Conservation (phyloP, 2,888 invertebrate genomes). For the Drosophila sordidula region DNA sequence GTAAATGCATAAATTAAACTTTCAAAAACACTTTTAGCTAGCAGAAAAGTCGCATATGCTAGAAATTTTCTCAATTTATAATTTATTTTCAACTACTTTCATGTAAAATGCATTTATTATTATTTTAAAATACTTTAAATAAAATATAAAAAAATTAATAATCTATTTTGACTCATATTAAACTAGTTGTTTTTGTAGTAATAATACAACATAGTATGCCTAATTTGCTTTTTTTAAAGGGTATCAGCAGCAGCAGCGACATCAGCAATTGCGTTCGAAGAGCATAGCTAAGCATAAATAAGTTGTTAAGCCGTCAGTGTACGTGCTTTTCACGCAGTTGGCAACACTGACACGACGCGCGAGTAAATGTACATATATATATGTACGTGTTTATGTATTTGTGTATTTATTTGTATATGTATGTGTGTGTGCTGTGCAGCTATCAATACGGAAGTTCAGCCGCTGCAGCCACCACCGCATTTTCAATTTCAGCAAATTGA, state of each 20-base stretch:
- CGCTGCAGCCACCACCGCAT: conserved; percentile 53
- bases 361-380: conserved; percentile 1
- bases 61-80: too few relatives aligned
- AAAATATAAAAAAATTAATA: too few relatives aligned
- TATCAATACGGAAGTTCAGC: conserved; percentile 56
- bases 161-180: too few relatives aligned
- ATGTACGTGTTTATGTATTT: conserved; percentile 14
- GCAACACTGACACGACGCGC: conserved; percentile 52
- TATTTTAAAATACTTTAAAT: too few relatives aligned
- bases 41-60: too few relatives aligned
- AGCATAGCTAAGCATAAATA: conserved; percentile 75
- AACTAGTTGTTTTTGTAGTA: too few relatives aligned
- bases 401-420: conserved; percentile 14
- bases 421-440: conserved; percentile 28
- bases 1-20: too few relatives aligned
- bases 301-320: conserved; percentile 77
- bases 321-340: conserved; percentile 68
- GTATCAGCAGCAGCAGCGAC: conserved; percentile 30
- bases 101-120: too few relatives aligned
- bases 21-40: too few relatives aligned
- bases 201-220: neutral
- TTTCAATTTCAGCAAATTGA: conserved; percentile 75
- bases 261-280: conserved; percentile 32
- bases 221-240: conserved; percentile 10
- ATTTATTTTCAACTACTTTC: too few relatives aligned